Evolutionary conservation across 1,140 invertebrate genomes (phyloP), one percentile per base, ranked within the genome.

Genomic region (roundworm (Caenorhabditis elegans)): DNA sequence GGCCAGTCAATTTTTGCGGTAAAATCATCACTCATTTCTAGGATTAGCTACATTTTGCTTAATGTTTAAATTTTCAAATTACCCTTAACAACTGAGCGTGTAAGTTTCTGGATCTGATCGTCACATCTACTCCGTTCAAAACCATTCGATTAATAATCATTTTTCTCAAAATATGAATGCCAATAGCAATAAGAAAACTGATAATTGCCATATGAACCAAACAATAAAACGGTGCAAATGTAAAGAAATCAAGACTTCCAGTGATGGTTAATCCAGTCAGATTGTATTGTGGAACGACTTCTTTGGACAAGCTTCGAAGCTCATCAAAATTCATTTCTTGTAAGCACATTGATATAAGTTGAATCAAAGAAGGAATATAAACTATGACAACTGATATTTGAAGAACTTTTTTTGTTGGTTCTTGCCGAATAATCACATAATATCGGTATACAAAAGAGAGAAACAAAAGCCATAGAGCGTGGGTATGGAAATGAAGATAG

Each of bases 161-260:
- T 17, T 60, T 28, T 80, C 79, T 19, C 3, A 80, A 11, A 75
- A 47, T n/a, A 5, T 60, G 43, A 28, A 80, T 80, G 5, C 28
- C 31, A 31, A 49, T 36, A 6, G 55, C 55, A 22, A 80, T 22
- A 11, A 60, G 79, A 47, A 55, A 26, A 34, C 55, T 55, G 26
- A 55, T 53, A 46, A 80, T 4, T 19, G 79, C 75, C 79, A 80
- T 80, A 39, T 80, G 79, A 22, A 80, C 34, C 3, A 75, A 13
- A 2, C 55, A 75, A 24, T 60, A 75, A 0, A 80, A 8, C 1
- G 79, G 34, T 8, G 55, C 43, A 53, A 53, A 80, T 13, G 70
- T 47, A 5, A 39, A 19, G 11, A 80, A 48, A 28, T 80, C 55
- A 2, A 49, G 39, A 26, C 36, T 49, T 47, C 79, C 79, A 22